Evolutionary conservation across 2,888 invertebrate genomes (phyloP), one percentile per base, ranked within the genome.

Genomic region (Fabriciana adippe): DNA sequence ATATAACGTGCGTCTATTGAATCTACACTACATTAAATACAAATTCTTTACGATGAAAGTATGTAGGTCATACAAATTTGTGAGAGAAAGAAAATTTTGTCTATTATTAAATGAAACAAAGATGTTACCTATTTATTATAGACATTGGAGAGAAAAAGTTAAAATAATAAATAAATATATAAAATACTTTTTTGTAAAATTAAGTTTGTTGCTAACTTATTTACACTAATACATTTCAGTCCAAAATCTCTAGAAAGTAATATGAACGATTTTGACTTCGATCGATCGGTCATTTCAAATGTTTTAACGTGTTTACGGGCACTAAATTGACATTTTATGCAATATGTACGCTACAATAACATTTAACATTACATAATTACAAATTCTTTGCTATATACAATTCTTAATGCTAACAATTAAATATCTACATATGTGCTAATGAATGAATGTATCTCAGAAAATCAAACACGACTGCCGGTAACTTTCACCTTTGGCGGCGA

Each of bases 321-420:
- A 45, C 18, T 56, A 45, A 18, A 41, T 56, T 18, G 56, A 47
- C 57, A 45, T 47, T 21, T 45, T 21, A 47, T 57, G 47, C 45
- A 57, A 57, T 57, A 45, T 45, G 14, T 45, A 11, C 41, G 14
- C 45, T 57, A 57, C 47, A 21, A 57, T 57, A 57, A 47, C 15
- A 47, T 47, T 57, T 57, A 57, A 57, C 57, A 47, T 47, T 57
- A 41, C 11, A 41, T 41, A 57, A 21, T 57, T 57, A 57, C 47
- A 45, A 15, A 45, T 57, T 47, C 18, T 4, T 47, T 57, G 45
- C 8, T 18, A 57, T 57, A 15, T 55, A 47, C 18, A 16, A 13
- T 15, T 35, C 8, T 45, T 21, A 1, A 1, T n/a, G 21, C 18
- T 26, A 26, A 26, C 26, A 21, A 8, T 53, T 11, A 41, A 2